Base-by-base conservation (phyloP, 2,797 vertebrate genomes). In the Kryptolebias ocellatus region DNA sequence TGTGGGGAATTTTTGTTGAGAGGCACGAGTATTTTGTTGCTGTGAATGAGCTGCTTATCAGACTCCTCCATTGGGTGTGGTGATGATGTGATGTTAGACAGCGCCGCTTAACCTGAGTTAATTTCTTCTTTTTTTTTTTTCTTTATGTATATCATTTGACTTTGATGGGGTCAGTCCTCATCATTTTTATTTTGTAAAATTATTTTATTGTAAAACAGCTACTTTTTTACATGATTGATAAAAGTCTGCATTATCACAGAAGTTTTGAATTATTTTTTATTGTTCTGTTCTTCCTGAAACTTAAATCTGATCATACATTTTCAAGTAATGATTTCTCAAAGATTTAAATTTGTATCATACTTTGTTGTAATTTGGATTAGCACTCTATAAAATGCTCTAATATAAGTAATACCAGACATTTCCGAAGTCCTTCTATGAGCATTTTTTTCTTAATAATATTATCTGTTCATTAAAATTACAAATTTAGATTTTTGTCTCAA, bases 1-100 rank as follows among this genome's bases (percentile, higher is more conserved):
- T 78, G 46, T 58, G 63, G 87, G 90, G 90, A 89, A 69, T 74
- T 74, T 20, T 5, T 34, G 39, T 70, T 60, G 50, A 75, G 57
- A 84, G 64, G 74, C 74, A 56, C 59, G 17, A 61, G 60, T 73
- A 55, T 88, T 80, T 73, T 53, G 51, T 61, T 75, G 60, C 39
- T 74, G 67, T 68, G 64, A 74, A 76, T 52, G 16, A n/a, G 39
- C 47, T 47, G 45, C 14, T 70, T 42, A 78, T 76, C 47, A 58
- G 57, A 64, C 9, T 2, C 60, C 66, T 77, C 52, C 34, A 63
- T 72, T 67, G 52, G 29, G 54, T 53, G 28, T 53, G 52, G 15
- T 49, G 55, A 65, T 47, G 59, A 39, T 72, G 55, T 47, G 59
- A 34, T 72, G 55, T 72, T 53, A 70, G 70, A 72, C 20, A 55